These are phyloP conservation scores for Hylia prasina DNA, from an alignment of 2,113 vertebrate genomes.

Conservation along the genomic window DNA sequence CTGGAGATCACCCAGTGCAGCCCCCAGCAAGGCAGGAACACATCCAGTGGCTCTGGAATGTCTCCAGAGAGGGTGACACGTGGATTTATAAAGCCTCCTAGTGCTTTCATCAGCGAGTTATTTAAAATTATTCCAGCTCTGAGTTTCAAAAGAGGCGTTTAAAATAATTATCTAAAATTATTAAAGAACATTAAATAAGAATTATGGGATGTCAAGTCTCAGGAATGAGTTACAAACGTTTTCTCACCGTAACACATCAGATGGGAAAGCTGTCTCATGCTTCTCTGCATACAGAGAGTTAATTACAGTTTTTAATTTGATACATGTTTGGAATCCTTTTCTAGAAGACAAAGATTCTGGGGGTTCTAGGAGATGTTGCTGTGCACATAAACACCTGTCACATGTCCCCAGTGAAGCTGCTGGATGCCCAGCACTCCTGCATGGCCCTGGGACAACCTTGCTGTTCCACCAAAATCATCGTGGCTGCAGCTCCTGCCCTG, in stretches of 20 bases:
- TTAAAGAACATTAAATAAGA: neutral
- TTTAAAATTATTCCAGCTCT: neutral
- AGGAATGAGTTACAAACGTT: neutral
- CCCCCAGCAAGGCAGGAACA: neutral
- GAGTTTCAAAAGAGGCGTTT: neutral
- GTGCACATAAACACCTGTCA: neutral
- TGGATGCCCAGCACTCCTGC: too few relatives aligned
- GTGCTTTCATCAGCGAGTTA: neutral
- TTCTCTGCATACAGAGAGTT: neutral
- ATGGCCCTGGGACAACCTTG: too few relatives aligned
- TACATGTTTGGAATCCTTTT: neutral
- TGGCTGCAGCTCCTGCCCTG: neutral
- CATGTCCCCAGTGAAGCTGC: neutral
- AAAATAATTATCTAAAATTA: neutral
- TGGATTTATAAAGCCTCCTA: neutral
- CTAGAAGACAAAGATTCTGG: neutral
- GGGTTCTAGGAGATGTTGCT: neutral
- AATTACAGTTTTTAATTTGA: neutral
- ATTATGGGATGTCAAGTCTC: neutral
- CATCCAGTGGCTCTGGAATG: neutral
- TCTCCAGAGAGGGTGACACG: neutral
- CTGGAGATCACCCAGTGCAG: neutral
- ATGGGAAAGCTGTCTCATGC: neutral
- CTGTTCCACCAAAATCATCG: neutral
- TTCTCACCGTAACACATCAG: neutral